Base-by-base conservation (phyloP, 2,888 invertebrate species). In the Trichopoda pennipes region DNA sequence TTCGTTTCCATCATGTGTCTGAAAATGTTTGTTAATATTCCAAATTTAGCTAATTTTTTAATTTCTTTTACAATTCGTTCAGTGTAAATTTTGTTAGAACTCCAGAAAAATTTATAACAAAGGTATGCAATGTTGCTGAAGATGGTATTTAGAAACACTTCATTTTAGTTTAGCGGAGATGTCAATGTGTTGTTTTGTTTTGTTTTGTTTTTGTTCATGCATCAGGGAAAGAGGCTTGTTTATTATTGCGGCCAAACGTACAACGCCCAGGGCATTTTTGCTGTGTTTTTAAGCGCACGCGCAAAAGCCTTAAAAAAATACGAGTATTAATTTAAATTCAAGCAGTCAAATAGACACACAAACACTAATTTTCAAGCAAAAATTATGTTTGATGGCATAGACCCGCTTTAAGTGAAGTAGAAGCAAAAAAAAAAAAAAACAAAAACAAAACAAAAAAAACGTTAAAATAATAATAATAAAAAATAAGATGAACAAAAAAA, bases 321-420 rank as follows among this genome's bases (percentile, higher is more conserved):
- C 69, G 53, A 69, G 69, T 89, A 88, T 88, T 89, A 88, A 88
- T 88, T 88, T 89, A 88, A 88, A 88, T 88, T 86, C 89, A 89
- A 87, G 88, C 88, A 87, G 88, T 88, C 88, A 56, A 80, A 75
- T 79, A 87, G 84, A 85, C 73, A 81, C 70, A 55, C 44, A 44
- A 56, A 28, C 9, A 42, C 17, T 17, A 51, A 19, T 61, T 21
- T 51, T 66, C 51, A 55, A 63, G 55, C 69, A 69, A 69, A 61
- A 75, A 79, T 79, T 75, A 81, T 80, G 63, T 76, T 83, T 80
- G 73, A 70, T 84, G 64, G 72, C 74, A 61, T 69, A 77, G 78
- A 73, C 77, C 73, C 77, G 80, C 77, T 80, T 77, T 83, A 70
- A 78, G 66, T 72, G 21, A 76, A 79, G 32, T 76, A 35, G 32